Conservation (phyloP, 1,140 invertebrate genomes). For the Proctacanthus coquilletti region DNA sequence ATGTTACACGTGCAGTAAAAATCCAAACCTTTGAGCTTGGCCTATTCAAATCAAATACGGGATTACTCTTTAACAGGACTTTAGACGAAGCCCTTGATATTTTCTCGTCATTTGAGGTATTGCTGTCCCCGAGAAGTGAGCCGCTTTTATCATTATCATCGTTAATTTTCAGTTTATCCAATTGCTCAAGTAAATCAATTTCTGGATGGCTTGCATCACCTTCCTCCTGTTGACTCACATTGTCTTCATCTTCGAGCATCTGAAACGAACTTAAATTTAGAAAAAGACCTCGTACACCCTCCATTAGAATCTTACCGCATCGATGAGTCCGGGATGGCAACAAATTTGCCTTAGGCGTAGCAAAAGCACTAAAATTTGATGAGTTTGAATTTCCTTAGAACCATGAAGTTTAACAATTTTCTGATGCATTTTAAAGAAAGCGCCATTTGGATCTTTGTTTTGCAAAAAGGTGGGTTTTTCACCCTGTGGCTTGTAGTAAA, state of each 20-base stretch:
- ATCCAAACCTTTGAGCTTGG: constrained; percentile 43
- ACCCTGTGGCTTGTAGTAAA: constrained; percentile 13
- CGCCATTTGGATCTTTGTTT: constrained; percentile 29
- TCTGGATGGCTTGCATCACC: constrained; percentile 29
- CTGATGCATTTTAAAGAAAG: constrained; percentile 39
- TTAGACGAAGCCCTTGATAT: constrained; percentile 35
- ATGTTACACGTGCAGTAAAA: neutral
- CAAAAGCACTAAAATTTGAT: constrained; percentile 66
- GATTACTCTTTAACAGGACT: constrained; percentile 46
- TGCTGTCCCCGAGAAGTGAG: constrained; percentile 6
- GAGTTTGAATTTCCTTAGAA: constrained; percentile 44
- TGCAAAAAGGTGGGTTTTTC: constrained; percentile 17
- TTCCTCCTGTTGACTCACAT: constrained; percentile 27
- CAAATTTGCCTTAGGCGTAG: constrained; percentile 77
- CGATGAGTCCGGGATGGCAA: constrained; percentile 70
- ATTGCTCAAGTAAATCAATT: constrained; percentile 41
- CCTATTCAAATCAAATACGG: constrained; percentile 43
- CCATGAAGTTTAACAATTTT: constrained; percentile 40
- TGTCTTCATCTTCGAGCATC: constrained; percentile 43
- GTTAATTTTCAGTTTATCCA: constrained; percentile 39
- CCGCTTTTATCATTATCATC: constrained; percentile 19
- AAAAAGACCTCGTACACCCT: neutral
- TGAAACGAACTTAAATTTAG: constrained; percentile 6
- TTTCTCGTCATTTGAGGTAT: constrained; percentile 13
- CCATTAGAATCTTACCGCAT: constrained; percentile 12